Evolutionary conservation across 2,113 vertebrate species (phyloP).

Genomic region (Tursiops truncatus): DNA sequence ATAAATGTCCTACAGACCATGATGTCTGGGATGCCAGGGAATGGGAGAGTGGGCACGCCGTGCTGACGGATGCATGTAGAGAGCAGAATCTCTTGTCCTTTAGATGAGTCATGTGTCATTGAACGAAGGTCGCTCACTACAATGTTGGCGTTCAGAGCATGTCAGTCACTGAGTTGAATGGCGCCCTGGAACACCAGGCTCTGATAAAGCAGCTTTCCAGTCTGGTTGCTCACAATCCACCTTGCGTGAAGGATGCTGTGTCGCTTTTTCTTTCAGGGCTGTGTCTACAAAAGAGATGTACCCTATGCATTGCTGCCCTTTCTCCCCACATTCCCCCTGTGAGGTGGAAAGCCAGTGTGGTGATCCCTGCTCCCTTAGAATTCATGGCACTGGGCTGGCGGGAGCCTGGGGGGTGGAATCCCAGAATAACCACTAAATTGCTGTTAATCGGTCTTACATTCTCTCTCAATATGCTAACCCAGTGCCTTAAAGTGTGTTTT

Average conservation of each 20-base stretch:
- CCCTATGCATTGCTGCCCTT: neutral
- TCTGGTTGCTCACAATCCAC: neutral
- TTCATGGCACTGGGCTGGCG: neutral
- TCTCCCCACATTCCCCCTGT: neutral
- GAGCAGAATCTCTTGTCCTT: neutral
- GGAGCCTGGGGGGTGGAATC: neutral
- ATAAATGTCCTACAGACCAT: neutral
- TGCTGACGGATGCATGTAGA: neutral
- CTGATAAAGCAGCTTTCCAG: neutral
- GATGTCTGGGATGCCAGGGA: neutral
- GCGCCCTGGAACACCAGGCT: neutral
- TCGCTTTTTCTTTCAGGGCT: neutral
- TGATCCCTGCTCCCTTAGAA: neutral
- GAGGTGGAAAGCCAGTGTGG: neutral
- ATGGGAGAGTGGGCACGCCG: neutral
- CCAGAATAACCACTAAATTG: neutral
- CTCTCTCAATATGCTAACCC: neutral
- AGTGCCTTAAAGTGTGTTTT: neutral
- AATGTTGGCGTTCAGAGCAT: fast-evolving
- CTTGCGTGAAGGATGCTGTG: neutral
- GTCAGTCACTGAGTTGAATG: neutral
- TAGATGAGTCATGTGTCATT: neutral
- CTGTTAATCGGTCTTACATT: neutral
- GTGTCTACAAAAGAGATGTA: neutral
- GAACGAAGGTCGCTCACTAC: neutral